Evolutionary conservation across 2,113 vertebrate species (phyloP), one percentile per base, ranked within the genome.

Genomic region (Toxotes jaculatrix): DNA sequence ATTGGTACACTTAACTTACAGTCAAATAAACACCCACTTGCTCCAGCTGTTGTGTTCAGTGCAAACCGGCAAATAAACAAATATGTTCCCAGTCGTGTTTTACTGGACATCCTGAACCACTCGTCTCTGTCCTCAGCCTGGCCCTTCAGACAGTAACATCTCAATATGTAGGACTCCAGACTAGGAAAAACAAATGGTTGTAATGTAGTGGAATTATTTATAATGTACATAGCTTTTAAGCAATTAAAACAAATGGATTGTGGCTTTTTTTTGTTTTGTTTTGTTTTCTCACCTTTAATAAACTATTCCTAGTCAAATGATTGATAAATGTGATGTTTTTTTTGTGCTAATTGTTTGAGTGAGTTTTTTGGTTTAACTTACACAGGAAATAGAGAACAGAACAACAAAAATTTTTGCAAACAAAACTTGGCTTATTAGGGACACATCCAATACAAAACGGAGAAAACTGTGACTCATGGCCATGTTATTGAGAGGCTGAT

Each of bases 211-310:
- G 80, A 92, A 86, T 92, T 95, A 95, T 95, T 95, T 95, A 95
- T 95, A 94, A 92, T 95, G 94, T 95, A 95, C 76, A 94, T 95
- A 94, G 82, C 83, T 94, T 94, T 93, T 89, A 90, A 91, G 79
- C 87, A 87, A 84, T 92, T 89, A 87, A 92, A 27, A 84, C 82
- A 61, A 92, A 88, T 88, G 86, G 77, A 82, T 90, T 92, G 93
- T 95, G 93, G 86, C 86, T 87, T 92, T 93, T 88, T 89, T 87
- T 86, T 63, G 64, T 87, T 93, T 38, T 38, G 36, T 38, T 38
- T 91, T 92, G 80, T 84, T 93, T 94, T 95, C 87, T 93, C 91
- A 94, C 90, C 90, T 95, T 95, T 94, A 95, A 93, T 95, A 95
- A 95, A 94, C 83, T 70, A 90, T 95, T 95, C 92, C 92, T 95